phyloP scores from a whole-genome alignment of 1,140 invertebrate species.

The Drosophila mojavensis region DNA sequence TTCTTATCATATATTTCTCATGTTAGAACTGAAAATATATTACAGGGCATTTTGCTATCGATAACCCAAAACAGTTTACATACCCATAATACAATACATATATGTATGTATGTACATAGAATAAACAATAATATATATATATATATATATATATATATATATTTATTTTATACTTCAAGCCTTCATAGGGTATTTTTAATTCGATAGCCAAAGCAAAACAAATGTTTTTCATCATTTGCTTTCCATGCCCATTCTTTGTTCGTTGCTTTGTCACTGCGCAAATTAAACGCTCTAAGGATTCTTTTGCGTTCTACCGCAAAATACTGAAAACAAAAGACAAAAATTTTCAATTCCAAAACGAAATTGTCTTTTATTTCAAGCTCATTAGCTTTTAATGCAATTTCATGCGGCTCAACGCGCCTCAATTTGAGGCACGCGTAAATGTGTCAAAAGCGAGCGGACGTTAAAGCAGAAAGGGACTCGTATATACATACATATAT shows the following conservation, averaged over 20 bases:
- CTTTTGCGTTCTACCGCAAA: slow-evolving; percentile 29
- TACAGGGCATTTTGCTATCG: too few relatives aligned
- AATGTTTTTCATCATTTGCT: slow-evolving; percentile 3
- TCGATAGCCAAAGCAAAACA: background rate
- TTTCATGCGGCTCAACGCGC: slow-evolving; percentile 79
- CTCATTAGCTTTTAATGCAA: slow-evolving; percentile 81
- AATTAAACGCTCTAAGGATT: slow-evolving; percentile 64
- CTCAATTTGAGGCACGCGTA: slow-evolving; percentile 70
- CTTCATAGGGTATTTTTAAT: background rate
- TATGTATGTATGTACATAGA: too few relatives aligned
- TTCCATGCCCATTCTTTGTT: slow-evolving; percentile 16
- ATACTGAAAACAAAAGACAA: slow-evolving; percentile 41
- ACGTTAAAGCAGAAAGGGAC: background rate
- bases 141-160: too few relatives aligned
- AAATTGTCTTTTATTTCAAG: slow-evolving; percentile 81
- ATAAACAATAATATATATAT: too few relatives aligned
- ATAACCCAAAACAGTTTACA: too few relatives aligned
- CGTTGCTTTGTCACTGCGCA: slow-evolving; percentile 31
- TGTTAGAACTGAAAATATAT: too few relatives aligned
- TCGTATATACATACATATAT: background rate
- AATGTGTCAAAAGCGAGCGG: slow-evolving; percentile 31
- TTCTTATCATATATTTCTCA: too few relatives aligned
- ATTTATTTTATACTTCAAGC: too few relatives aligned
- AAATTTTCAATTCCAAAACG: slow-evolving; percentile 67
- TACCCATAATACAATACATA: too few relatives aligned